Conservation (phyloP, 1,140 invertebrate genomes). For the Scaptomyza montana region DNA sequence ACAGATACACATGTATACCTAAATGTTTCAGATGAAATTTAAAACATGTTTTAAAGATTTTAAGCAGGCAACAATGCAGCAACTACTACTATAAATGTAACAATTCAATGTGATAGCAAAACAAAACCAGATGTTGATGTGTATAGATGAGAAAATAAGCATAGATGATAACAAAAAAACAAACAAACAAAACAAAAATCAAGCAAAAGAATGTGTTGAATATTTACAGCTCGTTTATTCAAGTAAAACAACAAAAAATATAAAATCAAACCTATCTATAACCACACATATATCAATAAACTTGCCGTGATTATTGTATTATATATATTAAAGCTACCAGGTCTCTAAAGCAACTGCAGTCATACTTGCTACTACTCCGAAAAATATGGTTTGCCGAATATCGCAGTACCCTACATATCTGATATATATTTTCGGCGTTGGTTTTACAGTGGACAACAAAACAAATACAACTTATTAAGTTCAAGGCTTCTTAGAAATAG, state of each 20-base stretch:
- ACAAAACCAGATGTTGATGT: slow-evolving; percentile 82
- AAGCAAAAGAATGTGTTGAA: slow-evolving; percentile 71
- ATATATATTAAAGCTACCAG: slow-evolving; percentile 11
- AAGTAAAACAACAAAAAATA: slow-evolving; percentile 46
- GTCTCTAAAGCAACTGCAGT: slow-evolving; percentile 17
- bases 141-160: slow-evolving; percentile 74
- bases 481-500: too few species aligned
- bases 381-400: not conserved
- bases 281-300: slow-evolving; percentile 73
- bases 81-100: slow-evolving; percentile 84
- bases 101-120: slow-evolving; percentile 84
- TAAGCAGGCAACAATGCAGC: slow-evolving; percentile 74
- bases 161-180: slow-evolving; percentile 56
- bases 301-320: slow-evolving; percentile 65
- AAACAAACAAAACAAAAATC: slow-evolving; percentile 45
- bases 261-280: slow-evolving; percentile 80
- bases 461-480: too few species aligned
- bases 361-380: not conserved
- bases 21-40: slow-evolving; percentile 79
- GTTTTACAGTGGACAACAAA: not conserved
- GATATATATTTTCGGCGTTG: not conserved
- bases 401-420: not conserved
- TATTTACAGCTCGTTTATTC: slow-evolving; percentile 81
- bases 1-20: slow-evolving; percentile 57
- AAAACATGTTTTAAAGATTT: slow-evolving; percentile 79